Base-by-base conservation (phyloP, 1,140 invertebrate genomes). In the Drosophila ambigua region DNA sequence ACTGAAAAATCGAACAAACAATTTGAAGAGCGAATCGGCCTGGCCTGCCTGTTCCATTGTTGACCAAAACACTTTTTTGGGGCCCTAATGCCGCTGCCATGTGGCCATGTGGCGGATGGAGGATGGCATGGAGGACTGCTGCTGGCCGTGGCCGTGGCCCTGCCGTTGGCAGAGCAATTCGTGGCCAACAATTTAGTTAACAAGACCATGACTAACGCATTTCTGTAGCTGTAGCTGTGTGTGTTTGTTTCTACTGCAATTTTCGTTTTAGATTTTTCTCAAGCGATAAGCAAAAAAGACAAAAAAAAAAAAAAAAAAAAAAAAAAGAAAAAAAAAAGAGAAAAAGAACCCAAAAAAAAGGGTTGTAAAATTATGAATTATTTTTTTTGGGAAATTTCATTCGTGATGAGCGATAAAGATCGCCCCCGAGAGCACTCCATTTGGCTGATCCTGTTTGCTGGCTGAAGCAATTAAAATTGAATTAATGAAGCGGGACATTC, bases 151-250 rank as follows among this genome's bases (percentile, higher is more conserved):
- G 43, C 41, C 62, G 50, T 61, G 48, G 46, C 44, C 16, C n/a
- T n/a, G n/a, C n/a, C n/a, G n/a, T n/a, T n/a, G n/a, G n/a, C n/a
- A 53, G 44, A 67, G 67, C 51, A 77, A 78, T 78, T 87, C 83
- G 83, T 87, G 83, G 83, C 72, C 68, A 88, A 83, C 83, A 88
- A 83, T 87, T 87, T 88, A 88, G 84, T 89, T 88, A 88, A 88
- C 83, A 89, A 88, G 83, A 68, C 84, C 84, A 88, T 88, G 83
- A 88, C 83, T 83, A 89, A 88, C 83, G 88, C 83, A 88, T 88
- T 88, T 84, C 43, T 59, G 48, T 66, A 5, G 6, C 4, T 51
- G 24, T 13, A 2, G 24, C 24, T 31, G 28, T 31, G 24, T 8
- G 6, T 28, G n/a, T 59, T 58, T 66, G 41, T 51, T 39, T 65